Conservation (phyloP, 2,113 vertebrate genomes). For the Nesogale talazaci region DNA sequence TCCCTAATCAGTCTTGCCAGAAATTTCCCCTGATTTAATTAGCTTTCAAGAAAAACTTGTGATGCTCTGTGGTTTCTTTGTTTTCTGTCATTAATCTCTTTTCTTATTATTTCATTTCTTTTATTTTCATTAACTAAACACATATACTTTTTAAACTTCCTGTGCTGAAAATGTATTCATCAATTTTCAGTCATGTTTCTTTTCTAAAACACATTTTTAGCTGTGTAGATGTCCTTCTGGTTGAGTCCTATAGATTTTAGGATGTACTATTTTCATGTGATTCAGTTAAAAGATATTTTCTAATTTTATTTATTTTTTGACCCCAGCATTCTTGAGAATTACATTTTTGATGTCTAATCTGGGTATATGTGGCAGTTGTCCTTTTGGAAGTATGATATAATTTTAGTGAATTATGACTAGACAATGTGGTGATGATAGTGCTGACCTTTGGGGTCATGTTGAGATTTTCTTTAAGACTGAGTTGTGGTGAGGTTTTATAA, state of each 20-base stretch:
- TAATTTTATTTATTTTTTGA: not conserved
- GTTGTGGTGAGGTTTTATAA: slow-evolving; percentile 7
- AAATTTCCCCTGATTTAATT: not conserved
- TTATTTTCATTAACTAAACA: not conserved
- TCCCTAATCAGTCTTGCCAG: not conserved
- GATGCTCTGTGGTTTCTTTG: not conserved
- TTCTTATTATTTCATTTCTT: not conserved
- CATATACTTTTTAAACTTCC: not conserved
- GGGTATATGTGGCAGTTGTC: not conserved
- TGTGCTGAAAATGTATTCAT: not conserved
- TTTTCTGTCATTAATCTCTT: slow-evolving; percentile 7
- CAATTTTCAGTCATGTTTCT: slow-evolving; percentile 2
- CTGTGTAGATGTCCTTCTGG: not conserved
- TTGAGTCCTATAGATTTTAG: not conserved
- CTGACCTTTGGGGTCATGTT: not conserved
- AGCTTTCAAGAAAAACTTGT: slow-evolving; percentile 18
- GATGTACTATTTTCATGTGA: not conserved
- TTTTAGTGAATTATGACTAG: slow-evolving; percentile 20
- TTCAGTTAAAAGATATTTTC: slow-evolving; percentile 17
- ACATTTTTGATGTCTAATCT: not conserved
- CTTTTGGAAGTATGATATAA: slow-evolving; percentile 6
- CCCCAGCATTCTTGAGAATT: not conserved
- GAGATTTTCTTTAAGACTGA: slow-evolving; percentile 27
- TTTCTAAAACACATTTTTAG: slow-evolving; percentile 1
- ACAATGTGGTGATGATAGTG: not conserved